Evolutionary conservation across 2,113 vertebrate genomes (phyloP).

Genomic region (Ivindomyrus marchei): DNA sequence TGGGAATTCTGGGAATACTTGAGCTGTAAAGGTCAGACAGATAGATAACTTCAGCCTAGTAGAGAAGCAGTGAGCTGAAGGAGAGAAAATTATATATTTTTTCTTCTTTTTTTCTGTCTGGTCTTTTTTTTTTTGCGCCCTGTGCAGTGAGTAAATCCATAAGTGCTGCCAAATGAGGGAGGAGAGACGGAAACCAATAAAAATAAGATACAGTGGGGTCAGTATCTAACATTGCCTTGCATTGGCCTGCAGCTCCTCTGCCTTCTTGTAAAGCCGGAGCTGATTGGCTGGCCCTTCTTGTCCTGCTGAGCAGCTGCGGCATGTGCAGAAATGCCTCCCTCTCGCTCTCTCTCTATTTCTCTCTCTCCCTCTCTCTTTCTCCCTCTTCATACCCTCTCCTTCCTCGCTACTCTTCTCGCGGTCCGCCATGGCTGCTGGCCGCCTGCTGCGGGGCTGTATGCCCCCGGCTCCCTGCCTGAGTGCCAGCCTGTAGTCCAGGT

Average conservation of each 20-base stretch:
- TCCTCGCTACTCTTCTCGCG: slow-evolving; percentile 37
- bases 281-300: slow-evolving; percentile 50
- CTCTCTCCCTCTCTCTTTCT: neutral
- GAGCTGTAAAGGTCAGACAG: neutral
- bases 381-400: slow-evolving; percentile 35
- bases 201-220: slow-evolving; percentile 30
- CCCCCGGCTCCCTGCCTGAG: neutral
- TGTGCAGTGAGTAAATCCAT: slow-evolving; percentile 53
- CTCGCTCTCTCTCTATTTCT: neutral
- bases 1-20: neutral
- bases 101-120: slow-evolving; percentile 18
- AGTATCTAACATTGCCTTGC: slow-evolving; percentile 46
- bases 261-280: slow-evolving; percentile 37
- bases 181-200: neutral
- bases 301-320: slow-evolving; percentile 55
- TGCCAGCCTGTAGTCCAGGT: neutral
- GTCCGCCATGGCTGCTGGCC: slow-evolving; percentile 50
- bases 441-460: slow-evolving; percentile 16
- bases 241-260: slow-evolving; percentile 57
- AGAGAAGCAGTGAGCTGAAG: neutral
- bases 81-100: neutral
- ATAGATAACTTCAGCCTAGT: neutral
- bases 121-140: slow-evolving; percentile 29
- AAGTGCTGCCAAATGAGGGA: slow-evolving; percentile 45
- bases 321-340: slow-evolving; percentile 53